Evolutionary conservation across 2,888 invertebrate genomes (phyloP), one percentile per base, ranked within the genome.

Genomic region (Megalurothrips usitatus): DNA sequence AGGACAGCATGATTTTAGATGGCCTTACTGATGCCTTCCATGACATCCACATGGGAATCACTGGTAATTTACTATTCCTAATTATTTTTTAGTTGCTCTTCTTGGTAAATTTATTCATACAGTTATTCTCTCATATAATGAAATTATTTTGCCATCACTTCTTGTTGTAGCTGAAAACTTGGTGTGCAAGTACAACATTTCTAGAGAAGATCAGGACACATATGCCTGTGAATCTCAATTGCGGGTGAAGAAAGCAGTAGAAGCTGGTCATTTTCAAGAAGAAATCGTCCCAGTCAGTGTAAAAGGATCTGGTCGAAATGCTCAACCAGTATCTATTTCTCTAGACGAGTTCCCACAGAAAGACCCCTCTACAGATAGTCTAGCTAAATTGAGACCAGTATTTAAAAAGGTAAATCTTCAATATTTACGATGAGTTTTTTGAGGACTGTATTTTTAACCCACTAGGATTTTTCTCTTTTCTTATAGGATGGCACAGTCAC

Each of bases 31-130:
- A 95, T 88, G 92, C 93, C 11, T 93, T 94, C 86, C 85, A 90
- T 83, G 89, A 91, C 82, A 90, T 92, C 82, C 94, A 93, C 85
- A 96, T 96, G 95, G 95, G 95, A 80, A 87, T 92, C 48, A 95
- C 95, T 83, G 92, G 92, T 92, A 87, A 83, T n/a, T 79, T 28
- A 26, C 19, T 26, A 9, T 79, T 79, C 8, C 34, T 26, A 26
- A 52, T 19, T 28, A n/a, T 75, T 14, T 80, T 80, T 63, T n/a
- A 52, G 14, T 26, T 14, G 63, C 58, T 75, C 34, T 43, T 43
- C 34, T 43, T 6, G n/a, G 9, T 28, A 26, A 79, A 79, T 34
- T 79, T 79, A 48, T 47, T 12, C 14, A 79, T 9, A 26, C 23
- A 19, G 9, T 28, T 10, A 23, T 28, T 79, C 14, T 3, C 1